These are phyloP conservation scores for Ictalurus punctatus DNA, from an alignment of 2,113 vertebrate genomes.

Conservation along the genomic window DNA sequence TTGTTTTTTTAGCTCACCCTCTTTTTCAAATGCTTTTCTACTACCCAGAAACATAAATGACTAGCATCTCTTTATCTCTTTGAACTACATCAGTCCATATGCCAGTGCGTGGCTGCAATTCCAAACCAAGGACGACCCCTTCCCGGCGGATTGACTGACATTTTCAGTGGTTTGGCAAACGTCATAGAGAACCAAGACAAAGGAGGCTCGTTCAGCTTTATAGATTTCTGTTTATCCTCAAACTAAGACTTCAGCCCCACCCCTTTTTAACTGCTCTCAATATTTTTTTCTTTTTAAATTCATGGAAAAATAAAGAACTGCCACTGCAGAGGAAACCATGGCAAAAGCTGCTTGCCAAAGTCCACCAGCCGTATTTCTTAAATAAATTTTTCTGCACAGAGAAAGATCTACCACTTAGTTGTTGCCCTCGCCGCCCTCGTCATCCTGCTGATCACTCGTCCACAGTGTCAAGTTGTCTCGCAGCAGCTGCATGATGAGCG, in stretches of 20 bases:
- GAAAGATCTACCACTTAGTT: constrained; percentile 77
- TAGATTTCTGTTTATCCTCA: constrained; percentile 79
- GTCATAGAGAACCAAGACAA: constrained; percentile 98
- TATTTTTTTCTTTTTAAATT: constrained; percentile 80
- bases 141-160: constrained; percentile 78
- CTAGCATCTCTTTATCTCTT: constrained; percentile 93
- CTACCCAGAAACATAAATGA: constrained; percentile 86
- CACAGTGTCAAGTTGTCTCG: constrained; percentile 99
- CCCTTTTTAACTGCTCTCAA: constrained; percentile 66
- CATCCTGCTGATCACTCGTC: constrained; percentile 99
- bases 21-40: constrained; percentile 75
- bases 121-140: constrained; percentile 88
- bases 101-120: constrained; percentile 90
- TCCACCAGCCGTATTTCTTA: constrained; percentile 77
- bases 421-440: constrained; percentile 97
- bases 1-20: constrained; percentile 44
- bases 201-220: constrained; percentile 79
- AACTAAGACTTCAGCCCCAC: constrained; percentile 84
- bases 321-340: constrained; percentile 89
- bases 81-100: constrained; percentile 90
- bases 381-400: constrained; percentile 46
- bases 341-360: constrained; percentile 93
- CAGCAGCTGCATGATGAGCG: constrained; percentile 99
- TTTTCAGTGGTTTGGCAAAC: constrained; percentile 98
- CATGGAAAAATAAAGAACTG: constrained; percentile 99